Percentiles rank a stretch among this genome's conserved stretches.
These are phyloP conservation scores for Anastrepha obliqua DNA, from an alignment of 1,140 invertebrate genomes.

Conservation along the genomic window DNA sequence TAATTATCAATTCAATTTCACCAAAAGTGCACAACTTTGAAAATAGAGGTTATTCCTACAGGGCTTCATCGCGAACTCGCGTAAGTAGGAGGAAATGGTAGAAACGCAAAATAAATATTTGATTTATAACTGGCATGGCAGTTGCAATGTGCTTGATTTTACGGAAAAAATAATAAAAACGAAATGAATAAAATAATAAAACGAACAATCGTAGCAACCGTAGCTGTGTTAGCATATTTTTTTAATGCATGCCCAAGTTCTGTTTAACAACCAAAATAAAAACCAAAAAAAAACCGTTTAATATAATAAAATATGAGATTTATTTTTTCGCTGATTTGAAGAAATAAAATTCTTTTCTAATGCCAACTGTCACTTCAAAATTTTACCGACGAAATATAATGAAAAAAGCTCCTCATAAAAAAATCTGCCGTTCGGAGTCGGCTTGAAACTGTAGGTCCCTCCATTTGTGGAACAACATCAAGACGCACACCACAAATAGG, in stretches of 20 bases:
- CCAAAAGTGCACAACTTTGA: background rate
- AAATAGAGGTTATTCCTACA: background rate
- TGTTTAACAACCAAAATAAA: no score
- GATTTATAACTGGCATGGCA: background rate
- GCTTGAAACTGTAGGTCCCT: no score
- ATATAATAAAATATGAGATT: constrained; percentile 1
- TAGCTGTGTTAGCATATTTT: background rate
- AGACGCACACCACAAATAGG: no score
- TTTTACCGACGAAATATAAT: no score
- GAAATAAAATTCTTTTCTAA: no score
- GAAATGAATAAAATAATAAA: background rate
- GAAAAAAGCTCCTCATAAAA: no score
- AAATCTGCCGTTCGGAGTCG: no score
- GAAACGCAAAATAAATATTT: background rate
- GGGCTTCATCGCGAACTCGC: background rate
- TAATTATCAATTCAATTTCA: no score
- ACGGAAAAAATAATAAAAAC: background rate
- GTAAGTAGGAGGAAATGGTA: background rate
- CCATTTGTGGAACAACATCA: no score
- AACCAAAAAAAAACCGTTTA: background rate
- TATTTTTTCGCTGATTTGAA: no score
- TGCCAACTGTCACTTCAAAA: no score
- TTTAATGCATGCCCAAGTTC: no score
- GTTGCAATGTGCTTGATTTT: background rate
- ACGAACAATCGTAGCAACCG: background rate